Conservation (phyloP, 2,113 vertebrate species). For the Tichodroma muraria region DNA sequence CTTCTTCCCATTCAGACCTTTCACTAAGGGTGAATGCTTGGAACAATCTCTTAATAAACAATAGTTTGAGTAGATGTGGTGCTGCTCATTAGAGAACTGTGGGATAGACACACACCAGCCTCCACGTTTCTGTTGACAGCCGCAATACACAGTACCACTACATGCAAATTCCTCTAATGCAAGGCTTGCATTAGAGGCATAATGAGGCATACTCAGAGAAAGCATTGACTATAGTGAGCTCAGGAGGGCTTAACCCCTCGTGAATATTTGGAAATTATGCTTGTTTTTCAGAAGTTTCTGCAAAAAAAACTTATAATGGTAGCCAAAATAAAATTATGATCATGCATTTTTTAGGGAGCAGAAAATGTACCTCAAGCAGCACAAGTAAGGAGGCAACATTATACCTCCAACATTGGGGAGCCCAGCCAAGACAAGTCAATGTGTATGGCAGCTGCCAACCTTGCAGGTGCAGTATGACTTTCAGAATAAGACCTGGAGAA, state of each 20-base stretch:
- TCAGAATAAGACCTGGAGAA: background rate
- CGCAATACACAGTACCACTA: background rate
- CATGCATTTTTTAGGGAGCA: background rate
- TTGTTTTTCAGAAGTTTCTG: background rate
- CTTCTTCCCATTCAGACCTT: constrained; percentile 20
- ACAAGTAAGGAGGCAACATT: background rate
- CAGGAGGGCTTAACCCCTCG: background rate
- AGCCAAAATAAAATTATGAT: background rate
- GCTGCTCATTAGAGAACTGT: background rate
- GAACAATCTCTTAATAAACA: background rate
- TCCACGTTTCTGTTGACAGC: background rate
- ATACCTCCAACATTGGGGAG: background rate
- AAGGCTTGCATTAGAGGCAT: no score
- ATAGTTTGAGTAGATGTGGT: background rate
- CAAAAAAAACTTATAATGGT: background rate
- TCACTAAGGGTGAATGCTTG: background rate
- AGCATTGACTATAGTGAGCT: background rate
- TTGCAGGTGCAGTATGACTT: background rate
- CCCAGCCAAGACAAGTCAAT: background rate
- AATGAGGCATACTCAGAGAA: background rate
- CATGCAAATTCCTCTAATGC: constrained; percentile 40
- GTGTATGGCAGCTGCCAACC: background rate
- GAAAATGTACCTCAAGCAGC: background rate
- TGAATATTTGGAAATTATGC: background rate
- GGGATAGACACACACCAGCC: background rate